These are phyloP conservation scores for Leptodirus hochenwartii DNA, from an alignment of 2,888 invertebrate genomes.

Conservation along the genomic window DNA sequence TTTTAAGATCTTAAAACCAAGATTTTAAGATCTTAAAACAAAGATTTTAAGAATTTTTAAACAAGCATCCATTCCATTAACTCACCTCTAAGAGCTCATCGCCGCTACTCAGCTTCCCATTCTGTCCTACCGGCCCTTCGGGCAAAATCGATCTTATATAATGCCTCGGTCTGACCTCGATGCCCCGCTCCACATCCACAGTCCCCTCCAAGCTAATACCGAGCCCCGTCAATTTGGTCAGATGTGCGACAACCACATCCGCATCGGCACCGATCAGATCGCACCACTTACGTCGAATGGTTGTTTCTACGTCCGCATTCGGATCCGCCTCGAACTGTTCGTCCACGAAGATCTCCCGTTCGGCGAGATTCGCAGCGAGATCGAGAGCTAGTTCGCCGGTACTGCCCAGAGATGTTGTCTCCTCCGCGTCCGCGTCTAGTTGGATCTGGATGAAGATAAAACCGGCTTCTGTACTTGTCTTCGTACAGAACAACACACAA, in stretches of 20 bases:
- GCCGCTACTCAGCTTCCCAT: constrained; percentile 77
- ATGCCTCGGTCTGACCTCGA: constrained; percentile 95
- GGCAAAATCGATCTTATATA: constrained; percentile 91
- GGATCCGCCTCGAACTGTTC: constrained; percentile 28
- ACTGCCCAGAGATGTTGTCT: constrained; percentile 24
- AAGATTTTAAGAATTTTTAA: too few species aligned
- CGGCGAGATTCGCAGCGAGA: background rate
- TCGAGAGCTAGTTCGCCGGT: background rate
- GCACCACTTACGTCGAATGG: constrained; percentile 63
- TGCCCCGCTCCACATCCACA: constrained; percentile 93
- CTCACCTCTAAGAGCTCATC: constrained; percentile 95
- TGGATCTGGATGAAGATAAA: constrained; percentile 8
- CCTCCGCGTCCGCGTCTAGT: too few species aligned
- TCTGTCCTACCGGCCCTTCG: constrained; percentile 90
- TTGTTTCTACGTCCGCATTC: constrained; percentile 32
- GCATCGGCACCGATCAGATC: constrained; percentile 49
- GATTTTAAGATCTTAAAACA: too few species aligned
- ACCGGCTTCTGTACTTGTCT: background rate
- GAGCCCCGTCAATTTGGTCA: constrained; percentile 87
- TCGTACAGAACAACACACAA: background rate
- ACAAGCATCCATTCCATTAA: too few species aligned
- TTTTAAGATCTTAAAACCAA: too few species aligned
- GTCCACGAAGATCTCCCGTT: constrained; percentile 27
- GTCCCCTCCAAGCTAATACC: constrained; percentile 97
- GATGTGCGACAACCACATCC: constrained; percentile 81